These are phyloP conservation scores for Penaeus vannamei DNA, from an alignment of 1,140 invertebrate species.

Conservation along the genomic window DNA sequence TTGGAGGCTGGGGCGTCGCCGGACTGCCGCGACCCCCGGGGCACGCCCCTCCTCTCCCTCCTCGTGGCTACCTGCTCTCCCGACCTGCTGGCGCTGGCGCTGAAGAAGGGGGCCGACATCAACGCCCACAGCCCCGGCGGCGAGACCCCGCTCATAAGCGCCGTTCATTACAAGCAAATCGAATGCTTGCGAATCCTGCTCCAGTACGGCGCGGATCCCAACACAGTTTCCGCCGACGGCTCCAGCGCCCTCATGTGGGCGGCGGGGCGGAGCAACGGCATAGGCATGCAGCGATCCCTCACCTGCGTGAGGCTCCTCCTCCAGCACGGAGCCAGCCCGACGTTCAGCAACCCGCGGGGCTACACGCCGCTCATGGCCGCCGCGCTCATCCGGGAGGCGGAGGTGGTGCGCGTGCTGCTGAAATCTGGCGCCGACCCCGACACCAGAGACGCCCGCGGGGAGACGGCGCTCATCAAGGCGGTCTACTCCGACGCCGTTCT, in stretches of 20 bases:
- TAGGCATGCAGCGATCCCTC: conserved; percentile 63
- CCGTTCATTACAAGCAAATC: conserved; percentile 65
- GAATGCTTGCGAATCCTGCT: conserved; percentile 59
- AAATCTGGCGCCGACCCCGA: conserved; percentile 58
- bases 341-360: conserved; percentile 49
- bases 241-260: conserved; percentile 66
- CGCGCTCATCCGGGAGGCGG: conserved; percentile 57
- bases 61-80: conserved; percentile 45
- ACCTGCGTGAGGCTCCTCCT: conserved; percentile 50
- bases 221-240: conserved; percentile 48
- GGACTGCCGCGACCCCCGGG: conserved; percentile 48
- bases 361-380: conserved; percentile 66
- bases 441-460: conserved; percentile 43
- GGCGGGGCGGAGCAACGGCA: conserved; percentile 65
- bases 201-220: conserved; percentile 55
- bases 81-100: conserved; percentile 54
- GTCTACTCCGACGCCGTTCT: conserved; percentile 47
- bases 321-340: conserved; percentile 54
- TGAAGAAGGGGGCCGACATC: conserved; percentile 60
- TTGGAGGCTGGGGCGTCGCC: conserved; percentile 56
- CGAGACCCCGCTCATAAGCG: conserved; percentile 60
- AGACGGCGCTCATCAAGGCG: conserved; percentile 67
- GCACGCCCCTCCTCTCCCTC: conserved; percentile 51
- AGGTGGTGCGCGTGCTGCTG: conserved; percentile 53
- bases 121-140: conserved; percentile 45